Evolutionary conservation across 2,113 vertebrate genomes (phyloP).

Genomic region (Thymallus thymallus): DNA sequence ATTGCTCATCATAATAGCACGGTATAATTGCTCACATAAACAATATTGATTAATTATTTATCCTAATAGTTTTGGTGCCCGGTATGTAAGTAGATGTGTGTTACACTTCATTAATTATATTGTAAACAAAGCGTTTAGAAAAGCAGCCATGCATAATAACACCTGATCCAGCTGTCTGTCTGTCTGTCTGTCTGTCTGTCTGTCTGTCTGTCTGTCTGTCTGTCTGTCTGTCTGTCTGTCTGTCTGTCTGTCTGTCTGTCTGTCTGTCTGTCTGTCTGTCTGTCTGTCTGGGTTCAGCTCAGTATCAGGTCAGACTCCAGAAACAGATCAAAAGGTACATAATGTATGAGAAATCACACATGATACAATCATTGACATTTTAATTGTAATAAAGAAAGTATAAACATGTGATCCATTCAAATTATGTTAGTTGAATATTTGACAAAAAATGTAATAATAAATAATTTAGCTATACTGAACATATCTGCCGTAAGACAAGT

Average conservation of each 20-base stretch:
- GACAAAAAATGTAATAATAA: not conserved
- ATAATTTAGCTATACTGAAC: not conserved
- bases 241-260: not conserved
- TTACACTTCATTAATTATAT: conserved; percentile 32
- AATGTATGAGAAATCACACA: not conserved
- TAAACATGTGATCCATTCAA: not conserved
- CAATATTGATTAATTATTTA: conserved; percentile 52
- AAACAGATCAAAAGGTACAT: not conserved
- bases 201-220: too few relatives aligned
- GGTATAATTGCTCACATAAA: conserved; percentile 48
- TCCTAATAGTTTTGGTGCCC: conserved; percentile 34
- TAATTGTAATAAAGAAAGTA: not conserved
- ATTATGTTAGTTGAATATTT: not conserved
- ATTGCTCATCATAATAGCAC: conserved; percentile 35
- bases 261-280: not conserved
- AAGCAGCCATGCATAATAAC: conserved; percentile 19
- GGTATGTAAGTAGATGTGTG: conserved; percentile 36
- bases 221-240: too few relatives aligned
- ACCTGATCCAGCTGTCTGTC: too few relatives aligned
- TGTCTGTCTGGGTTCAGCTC: conserved; percentile 12
- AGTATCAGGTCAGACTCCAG: conserved; percentile 37
- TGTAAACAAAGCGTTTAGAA: conserved; percentile 50
- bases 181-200: too few relatives aligned
- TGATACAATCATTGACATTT: not conserved
- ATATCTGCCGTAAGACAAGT: not conserved